Base-by-base conservation (phyloP, 1,140 invertebrate genomes). In the Drosophila bifasciata region DNA sequence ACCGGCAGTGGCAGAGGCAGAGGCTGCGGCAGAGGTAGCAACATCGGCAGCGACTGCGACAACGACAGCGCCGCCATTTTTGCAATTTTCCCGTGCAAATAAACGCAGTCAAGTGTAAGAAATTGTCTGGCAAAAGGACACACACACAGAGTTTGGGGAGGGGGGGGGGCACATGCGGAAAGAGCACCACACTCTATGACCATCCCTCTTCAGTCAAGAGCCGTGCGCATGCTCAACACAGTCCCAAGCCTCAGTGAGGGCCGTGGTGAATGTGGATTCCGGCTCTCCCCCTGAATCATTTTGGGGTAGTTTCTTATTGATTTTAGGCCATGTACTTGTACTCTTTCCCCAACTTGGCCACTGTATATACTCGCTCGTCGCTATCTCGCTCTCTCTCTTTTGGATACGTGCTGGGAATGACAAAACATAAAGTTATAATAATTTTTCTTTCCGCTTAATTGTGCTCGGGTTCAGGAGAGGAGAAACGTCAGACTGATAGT, bases 361-460 rank as follows among this genome's bases (percentile, higher is more conserved):
- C 25, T 28, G 40, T 64, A 66, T 43, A 66, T 66, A 56, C 32
- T 21, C 16, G 9, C 15, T 21, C n/a, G 4, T 36, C 15, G 41
- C 48, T 13, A 2, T 25, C 39, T 28, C 39, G 39, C 52, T 23
- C 43, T 21, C 1, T 58, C 25, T 7, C 49, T n/a, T 17, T 16
- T 8, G 40, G 25, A 43, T 69, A 84, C 81, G 80, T 85, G 80
- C 73, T 63, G 53, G 64, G 84, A 88, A 88, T 88, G 83, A 88
- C 83, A 88, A 88, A 88, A 88, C 79, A 79, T 83, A 85, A 88
- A 90, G 81, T 89, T 90, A 86, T 90, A 90, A 86, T 90, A 90
- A 90, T 90, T 90, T 90, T 90, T 90, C 81, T 90, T 90, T 90
- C 86, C 86, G 86, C 81, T 90, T 85, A 90, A 90, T 90, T 90